Conservation (phyloP, 2,797 vertebrate genomes). For the Poeciliopsis paucimaculata region DNA sequence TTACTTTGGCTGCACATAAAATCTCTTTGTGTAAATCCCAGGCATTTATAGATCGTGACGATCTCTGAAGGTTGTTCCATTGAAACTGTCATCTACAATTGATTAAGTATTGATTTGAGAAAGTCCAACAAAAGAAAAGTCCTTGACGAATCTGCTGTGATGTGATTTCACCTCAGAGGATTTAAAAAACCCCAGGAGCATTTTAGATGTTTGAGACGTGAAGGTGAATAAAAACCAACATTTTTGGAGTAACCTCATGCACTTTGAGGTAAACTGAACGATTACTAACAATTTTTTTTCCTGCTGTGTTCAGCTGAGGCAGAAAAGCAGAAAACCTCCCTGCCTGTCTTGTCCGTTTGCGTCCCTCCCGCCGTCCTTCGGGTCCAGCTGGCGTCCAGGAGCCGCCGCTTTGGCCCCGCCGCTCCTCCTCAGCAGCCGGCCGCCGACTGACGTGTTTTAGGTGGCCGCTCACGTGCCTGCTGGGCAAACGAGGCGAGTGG, state of each 20-base stretch:
- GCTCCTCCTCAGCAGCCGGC: not conserved
- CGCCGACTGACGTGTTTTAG: slow-evolving; percentile 16
- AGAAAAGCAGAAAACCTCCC: not conserved
- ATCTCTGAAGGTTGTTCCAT: not conserved
- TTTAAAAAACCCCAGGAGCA: not conserved
- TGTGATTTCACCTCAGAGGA: not conserved
- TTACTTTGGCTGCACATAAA: not conserved
- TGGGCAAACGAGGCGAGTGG: slow-evolving; percentile 9
- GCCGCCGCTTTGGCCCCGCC: not conserved
- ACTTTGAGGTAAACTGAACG: not conserved
- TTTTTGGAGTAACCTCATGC: not conserved
- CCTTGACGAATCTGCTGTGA: not conserved
- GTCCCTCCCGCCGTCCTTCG: slow-evolving; percentile 8
- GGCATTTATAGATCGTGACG: not conserved
- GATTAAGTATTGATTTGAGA: not conserved
- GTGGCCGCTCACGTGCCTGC: not conserved
- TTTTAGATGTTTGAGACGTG: not conserved
- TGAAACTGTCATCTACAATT: not conserved
- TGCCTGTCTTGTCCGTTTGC: slow-evolving; percentile 1
- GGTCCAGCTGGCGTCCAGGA: slow-evolving; percentile 6
- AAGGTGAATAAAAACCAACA: not conserved
- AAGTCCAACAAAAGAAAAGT: not conserved
- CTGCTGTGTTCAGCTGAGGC: not conserved
- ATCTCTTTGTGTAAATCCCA: too few species aligned
- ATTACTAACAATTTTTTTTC: not conserved